Conservation (phyloP, 2,888 invertebrate genomes). For the Macaria liturata region DNA sequence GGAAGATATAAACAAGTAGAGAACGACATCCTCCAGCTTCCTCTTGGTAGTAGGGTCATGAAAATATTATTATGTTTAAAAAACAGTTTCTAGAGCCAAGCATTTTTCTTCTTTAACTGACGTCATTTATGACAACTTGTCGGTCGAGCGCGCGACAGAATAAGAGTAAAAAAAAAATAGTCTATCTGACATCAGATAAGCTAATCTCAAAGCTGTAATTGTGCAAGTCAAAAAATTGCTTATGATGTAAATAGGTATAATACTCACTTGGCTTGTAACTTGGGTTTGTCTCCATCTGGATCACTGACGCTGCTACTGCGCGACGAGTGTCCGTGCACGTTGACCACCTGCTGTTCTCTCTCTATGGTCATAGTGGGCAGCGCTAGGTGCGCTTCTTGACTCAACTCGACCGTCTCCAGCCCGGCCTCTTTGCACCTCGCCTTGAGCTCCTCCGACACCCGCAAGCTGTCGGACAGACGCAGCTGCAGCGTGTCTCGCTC, state of each 20-base stretch:
- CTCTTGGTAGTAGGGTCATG: too few relatives aligned
- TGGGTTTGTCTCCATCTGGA: conserved; percentile 68
- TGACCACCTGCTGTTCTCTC: conserved; percentile 61
- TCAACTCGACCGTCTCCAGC: conserved; percentile 51
- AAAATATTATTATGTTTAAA: too few relatives aligned
- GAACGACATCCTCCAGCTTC: too few relatives aligned
- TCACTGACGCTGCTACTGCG: conserved; percentile 73
- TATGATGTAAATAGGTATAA: background rate
- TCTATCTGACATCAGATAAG: too few relatives aligned
- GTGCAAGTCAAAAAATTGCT: too few relatives aligned
- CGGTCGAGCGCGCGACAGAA: too few relatives aligned
- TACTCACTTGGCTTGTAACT: conserved; percentile 76
- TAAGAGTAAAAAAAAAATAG: too few relatives aligned
- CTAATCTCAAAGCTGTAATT: too few relatives aligned
- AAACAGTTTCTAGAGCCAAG: too few relatives aligned
- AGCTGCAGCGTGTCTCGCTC: conserved; percentile 93
- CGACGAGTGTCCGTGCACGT: conserved; percentile 65
- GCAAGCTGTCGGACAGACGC: conserved; percentile 90
- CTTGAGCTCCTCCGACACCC: conserved; percentile 86
- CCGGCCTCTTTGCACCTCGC: conserved; percentile 51
- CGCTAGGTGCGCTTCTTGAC: conserved; percentile 57
- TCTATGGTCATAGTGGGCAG: conserved; percentile 57
- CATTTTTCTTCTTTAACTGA: too few relatives aligned
- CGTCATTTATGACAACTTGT: too few relatives aligned
- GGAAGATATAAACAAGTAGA: conserved; percentile 1